Evolutionary conservation across 2,797 vertebrate genomes (phyloP).

Genomic region (Anabacerthia variegaticeps): DNA sequence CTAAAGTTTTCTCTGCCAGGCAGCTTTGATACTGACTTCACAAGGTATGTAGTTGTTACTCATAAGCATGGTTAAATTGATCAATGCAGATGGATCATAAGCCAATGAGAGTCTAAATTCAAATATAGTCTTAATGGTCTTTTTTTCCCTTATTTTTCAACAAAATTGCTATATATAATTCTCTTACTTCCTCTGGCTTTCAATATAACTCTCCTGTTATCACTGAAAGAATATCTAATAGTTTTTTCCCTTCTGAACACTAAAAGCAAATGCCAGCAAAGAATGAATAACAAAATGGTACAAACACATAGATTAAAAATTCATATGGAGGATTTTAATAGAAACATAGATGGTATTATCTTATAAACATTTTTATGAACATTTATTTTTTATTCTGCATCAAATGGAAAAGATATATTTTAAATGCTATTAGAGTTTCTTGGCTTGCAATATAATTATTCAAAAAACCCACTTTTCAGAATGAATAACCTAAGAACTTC

Average conservation of each 20-base stretch:
- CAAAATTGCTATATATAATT: neutral
- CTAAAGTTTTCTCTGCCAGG: neutral
- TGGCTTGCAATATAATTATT: neutral
- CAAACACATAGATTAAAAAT: neutral
- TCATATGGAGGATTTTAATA: neutral
- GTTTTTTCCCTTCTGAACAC: constrained; percentile 64
- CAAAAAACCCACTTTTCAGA: neutral
- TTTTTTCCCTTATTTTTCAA: neutral
- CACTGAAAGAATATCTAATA: constrained; percentile 47
- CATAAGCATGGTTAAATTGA: neutral
- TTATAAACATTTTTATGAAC: neutral
- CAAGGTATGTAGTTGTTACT: neutral
- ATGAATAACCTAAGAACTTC: neutral
- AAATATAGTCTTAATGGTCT: neutral
- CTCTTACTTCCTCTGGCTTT: constrained; percentile 45
- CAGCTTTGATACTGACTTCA: neutral
- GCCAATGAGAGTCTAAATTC: neutral
- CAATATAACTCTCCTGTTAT: constrained; percentile 12
- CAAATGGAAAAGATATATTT: neutral
- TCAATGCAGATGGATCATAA: neutral
- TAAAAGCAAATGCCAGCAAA: constrained; percentile 47
- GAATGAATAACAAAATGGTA: neutral
- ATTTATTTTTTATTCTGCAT: neutral
- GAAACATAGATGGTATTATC: neutral
- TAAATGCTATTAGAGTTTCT: neutral